phyloP scores from a whole-genome alignment of 2,113 vertebrate species.

The Menidia beryllina region DNA sequence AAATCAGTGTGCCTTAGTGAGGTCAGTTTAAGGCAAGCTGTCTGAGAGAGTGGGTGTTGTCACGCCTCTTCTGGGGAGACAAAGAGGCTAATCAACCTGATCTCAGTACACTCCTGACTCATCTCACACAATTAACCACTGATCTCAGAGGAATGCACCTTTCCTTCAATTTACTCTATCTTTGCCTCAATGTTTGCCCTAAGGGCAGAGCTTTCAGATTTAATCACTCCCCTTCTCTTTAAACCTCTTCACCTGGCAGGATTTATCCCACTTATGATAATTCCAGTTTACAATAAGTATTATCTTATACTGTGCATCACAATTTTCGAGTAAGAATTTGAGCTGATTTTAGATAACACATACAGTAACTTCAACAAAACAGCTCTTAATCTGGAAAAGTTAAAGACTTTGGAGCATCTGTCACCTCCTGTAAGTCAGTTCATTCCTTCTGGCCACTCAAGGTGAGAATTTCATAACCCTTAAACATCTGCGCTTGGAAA shows the following conservation, averaged over 20 bases:
- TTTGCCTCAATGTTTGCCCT: neutral
- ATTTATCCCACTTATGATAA: neutral
- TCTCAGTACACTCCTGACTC: constrained; percentile 27
- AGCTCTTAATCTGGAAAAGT: too few species aligned
- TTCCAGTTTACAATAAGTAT: neutral
- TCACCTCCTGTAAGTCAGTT: neutral
- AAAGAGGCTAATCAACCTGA: constrained; percentile 28
- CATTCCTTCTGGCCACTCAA: too few species aligned
- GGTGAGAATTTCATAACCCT: too few species aligned
- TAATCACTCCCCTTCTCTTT: constrained; percentile 11
- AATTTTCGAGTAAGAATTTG: too few species aligned
- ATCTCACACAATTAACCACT: constrained; percentile 12
- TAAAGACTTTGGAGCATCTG: too few species aligned
- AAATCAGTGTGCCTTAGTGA: neutral
- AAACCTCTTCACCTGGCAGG: neutral
- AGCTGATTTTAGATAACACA: neutral
- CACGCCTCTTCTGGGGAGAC: neutral
- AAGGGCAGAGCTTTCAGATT: neutral
- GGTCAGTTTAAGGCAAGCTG: neutral
- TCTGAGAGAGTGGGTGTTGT: too few species aligned
- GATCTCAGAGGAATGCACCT: constrained; percentile 48
- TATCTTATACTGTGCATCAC: neutral
- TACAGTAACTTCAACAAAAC: too few species aligned
- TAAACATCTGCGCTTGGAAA: too few species aligned
- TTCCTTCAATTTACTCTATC: neutral